A percentile compares a stretch with the other conserved stretches of the same genome.
Evolutionary conservation across 2,888 invertebrate genomes (phyloP).

Genomic region (Trissolcus japonicus): DNA sequence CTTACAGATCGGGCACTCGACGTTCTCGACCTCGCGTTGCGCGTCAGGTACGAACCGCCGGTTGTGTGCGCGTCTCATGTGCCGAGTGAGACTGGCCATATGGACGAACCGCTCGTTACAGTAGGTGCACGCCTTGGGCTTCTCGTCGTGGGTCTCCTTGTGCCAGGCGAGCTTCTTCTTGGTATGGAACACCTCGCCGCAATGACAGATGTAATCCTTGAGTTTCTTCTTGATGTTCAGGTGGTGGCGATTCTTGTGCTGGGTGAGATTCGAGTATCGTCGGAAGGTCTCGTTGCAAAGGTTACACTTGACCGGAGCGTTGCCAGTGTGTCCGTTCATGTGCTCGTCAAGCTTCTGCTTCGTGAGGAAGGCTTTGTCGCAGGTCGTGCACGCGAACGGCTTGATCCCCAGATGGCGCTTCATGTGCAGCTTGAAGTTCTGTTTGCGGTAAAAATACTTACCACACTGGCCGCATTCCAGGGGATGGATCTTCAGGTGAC

Average conservation of each 20-base stretch:
- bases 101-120: conserved; percentile 93
- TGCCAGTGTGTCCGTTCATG: conserved; percentile 88
- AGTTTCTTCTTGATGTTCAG: conserved; percentile 83
- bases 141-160: conserved; percentile 88
- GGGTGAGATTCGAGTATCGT: conserved; percentile 89
- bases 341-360: conserved; percentile 90
- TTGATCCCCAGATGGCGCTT: conserved; percentile 89
- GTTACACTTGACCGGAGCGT: conserved; percentile 87
- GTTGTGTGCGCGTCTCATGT: conserved; percentile 89
- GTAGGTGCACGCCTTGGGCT: conserved; percentile 89
- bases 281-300: conserved; percentile 88
- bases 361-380: conserved; percentile 89
- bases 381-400: conserved; percentile 85
- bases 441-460: conserved; percentile 85
- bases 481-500: conserved; percentile 87
- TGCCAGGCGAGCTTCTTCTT: conserved; percentile 91
- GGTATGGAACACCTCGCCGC: conserved; percentile 89
- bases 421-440: conserved; percentile 86
- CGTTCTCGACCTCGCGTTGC: conserved; percentile 81
- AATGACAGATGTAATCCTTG: conserved; percentile 86
- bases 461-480: conserved; percentile 89
- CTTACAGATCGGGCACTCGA: conserved; percentile 87
- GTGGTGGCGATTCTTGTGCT: conserved; percentile 88
- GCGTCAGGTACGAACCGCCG: conserved; percentile 83
- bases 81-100: conserved; percentile 87